Percentiles rank a stretch among this genome's conserved stretches.
Evolutionary conservation across 2,888 invertebrate species (phyloP).

Genomic region (Cheilosia soror): DNA sequence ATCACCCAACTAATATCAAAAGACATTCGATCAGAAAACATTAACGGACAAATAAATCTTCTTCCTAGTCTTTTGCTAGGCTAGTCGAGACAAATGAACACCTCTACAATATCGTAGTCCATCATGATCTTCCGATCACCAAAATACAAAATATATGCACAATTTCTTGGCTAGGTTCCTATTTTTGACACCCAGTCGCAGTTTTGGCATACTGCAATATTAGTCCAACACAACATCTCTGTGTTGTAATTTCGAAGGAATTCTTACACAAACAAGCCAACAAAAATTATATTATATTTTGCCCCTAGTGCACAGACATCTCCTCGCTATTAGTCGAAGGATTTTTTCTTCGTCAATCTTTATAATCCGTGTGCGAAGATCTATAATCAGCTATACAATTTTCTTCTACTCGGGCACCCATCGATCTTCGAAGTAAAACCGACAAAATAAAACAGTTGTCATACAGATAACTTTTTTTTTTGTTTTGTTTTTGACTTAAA

Average conservation of each 20-base stretch:
- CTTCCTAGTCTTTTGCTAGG: slow-evolving; percentile 10
- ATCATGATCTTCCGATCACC: slow-evolving; percentile 45
- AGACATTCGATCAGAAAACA: slow-evolving; percentile 37
- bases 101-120: slow-evolving; percentile 35
- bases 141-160: slow-evolving; percentile 35
- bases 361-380: slow-evolving; percentile 64
- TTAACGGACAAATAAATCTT: slow-evolving; percentile 43
- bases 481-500: slow-evolving; percentile 45
- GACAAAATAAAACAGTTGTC: slow-evolving; percentile 28
- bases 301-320: slow-evolving; percentile 36
- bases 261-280: slow-evolving; percentile 63
- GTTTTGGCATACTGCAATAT: slow-evolving; percentile 67
- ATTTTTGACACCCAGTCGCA: slow-evolving; percentile 72
- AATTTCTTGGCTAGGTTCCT: slow-evolving; percentile 67
- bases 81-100: slow-evolving; percentile 54
- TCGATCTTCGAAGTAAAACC: slow-evolving; percentile 66
- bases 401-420: slow-evolving; percentile 48
- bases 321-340: slow-evolving; percentile 58
- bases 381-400: slow-evolving; percentile 53
- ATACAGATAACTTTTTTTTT: slow-evolving; percentile 5
- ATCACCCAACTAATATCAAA: slow-evolving; percentile 23
- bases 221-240: slow-evolving; percentile 51
- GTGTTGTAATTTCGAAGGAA: slow-evolving; percentile 63
- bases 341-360: slow-evolving; percentile 66
- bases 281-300: slow-evolving; percentile 13